Conservation (phyloP, 2,797 vertebrate genomes). For the Allobates femoralis region DNA sequence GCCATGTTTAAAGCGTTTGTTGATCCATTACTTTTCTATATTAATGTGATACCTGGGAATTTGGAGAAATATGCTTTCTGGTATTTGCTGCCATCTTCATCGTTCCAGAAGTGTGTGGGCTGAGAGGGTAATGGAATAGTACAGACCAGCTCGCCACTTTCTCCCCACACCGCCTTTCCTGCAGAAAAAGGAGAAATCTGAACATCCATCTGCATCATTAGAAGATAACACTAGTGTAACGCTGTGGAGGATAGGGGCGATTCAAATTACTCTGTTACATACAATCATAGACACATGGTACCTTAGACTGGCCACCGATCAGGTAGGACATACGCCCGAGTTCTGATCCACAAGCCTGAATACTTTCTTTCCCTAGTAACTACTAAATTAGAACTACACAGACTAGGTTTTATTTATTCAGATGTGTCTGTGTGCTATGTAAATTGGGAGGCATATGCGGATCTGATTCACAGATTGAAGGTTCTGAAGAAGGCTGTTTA, state of each 20-base stretch:
- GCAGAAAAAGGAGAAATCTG: conserved; percentile 42
- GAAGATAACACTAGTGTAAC: conserved; percentile 14
- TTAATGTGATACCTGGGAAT: conserved; percentile 81
- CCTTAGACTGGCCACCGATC: neutral
- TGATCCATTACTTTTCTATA: conserved; percentile 10
- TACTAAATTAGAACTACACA: conserved; percentile 15
- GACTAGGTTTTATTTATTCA: conserved; percentile 36
- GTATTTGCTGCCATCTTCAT: conserved; percentile 92
- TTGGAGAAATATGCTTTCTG: conserved; percentile 94
- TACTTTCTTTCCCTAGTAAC: neutral
- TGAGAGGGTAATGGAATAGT: conserved; percentile 93
- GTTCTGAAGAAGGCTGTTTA: conserved; percentile 47
- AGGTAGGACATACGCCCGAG: neutral
- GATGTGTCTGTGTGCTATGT: conserved; percentile 56
- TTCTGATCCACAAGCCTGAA: neutral
- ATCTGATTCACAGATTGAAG: conserved; percentile 57
- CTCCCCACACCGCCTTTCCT: conserved; percentile 92
- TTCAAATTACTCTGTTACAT: conserved; percentile 3
- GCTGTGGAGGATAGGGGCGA: neutral
- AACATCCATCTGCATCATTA: conserved; percentile 2
- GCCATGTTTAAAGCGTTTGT: neutral
- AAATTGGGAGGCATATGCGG: conserved; percentile 40
- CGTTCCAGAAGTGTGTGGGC: conserved; percentile 96
- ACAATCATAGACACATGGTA: neutral
- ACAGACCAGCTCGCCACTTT: conserved; percentile 95